phyloP scores from a whole-genome alignment of 2,888 invertebrate species.

The Philhelius pedissequus region DNA sequence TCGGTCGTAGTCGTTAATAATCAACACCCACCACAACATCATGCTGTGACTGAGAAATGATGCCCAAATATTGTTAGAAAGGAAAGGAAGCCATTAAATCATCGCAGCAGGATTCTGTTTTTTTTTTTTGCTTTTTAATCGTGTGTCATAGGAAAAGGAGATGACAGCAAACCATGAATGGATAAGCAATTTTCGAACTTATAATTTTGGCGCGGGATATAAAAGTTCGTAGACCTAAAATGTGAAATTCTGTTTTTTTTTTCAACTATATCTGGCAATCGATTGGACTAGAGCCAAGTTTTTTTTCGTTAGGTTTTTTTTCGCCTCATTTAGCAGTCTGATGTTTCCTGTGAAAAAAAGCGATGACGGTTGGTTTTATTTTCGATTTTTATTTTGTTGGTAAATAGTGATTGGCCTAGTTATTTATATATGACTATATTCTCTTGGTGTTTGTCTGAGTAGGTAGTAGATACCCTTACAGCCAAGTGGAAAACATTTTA shows the following conservation, averaged over 20 bases:
- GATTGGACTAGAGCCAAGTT: not conserved
- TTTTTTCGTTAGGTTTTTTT: not conserved
- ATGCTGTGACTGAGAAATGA: not conserved
- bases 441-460: not conserved
- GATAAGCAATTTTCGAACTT: not conserved
- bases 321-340: conserved; percentile 3
- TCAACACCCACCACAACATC: not conserved
- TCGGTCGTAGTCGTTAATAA: not conserved
- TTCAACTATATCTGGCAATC: not conserved
- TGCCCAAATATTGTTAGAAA: not conserved
- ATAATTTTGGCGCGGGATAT: not conserved
- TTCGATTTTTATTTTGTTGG: not conserved
- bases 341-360: not conserved
- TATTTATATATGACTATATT: not conserved
- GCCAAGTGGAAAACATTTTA: not conserved
- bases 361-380: not conserved
- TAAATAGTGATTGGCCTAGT: not conserved
- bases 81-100: not conserved
- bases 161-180: not conserved
- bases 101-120: not conserved
- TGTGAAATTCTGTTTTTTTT: not conserved
- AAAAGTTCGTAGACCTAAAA: not conserved
- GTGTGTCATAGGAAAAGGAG: not conserved
- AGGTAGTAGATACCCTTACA: too few relatives aligned
- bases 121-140: not conserved